phyloP scores from a whole-genome alignment of 2,113 vertebrate species.

The Lipophrys pholis region DNA sequence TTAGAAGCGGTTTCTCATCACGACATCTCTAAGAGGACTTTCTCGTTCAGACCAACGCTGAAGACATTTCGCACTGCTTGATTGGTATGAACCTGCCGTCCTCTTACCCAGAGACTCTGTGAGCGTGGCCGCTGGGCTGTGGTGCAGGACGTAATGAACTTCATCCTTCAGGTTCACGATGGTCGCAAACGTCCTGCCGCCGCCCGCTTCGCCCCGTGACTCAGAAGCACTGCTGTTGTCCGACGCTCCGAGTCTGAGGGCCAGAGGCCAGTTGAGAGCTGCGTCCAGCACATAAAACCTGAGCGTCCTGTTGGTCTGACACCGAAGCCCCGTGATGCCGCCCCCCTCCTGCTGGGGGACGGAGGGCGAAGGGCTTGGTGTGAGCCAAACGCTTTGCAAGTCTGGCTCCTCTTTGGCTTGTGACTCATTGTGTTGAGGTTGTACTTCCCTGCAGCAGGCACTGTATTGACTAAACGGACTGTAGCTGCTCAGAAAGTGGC shows the following conservation, averaged over 20 bases:
- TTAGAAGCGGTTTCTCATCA: too few relatives aligned
- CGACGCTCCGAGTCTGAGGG: slow-evolving; percentile 89
- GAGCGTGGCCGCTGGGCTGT: slow-evolving; percentile 79
- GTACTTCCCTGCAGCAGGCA: slow-evolving; percentile 90
- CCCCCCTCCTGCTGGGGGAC: slow-evolving; percentile 51
- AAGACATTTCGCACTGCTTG: too few relatives aligned
- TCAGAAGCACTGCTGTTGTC: slow-evolving; percentile 70
- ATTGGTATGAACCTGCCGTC: not conserved
- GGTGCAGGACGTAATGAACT: slow-evolving; percentile 92
- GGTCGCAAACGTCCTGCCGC: slow-evolving; percentile 85
- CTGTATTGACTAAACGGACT: slow-evolving; percentile 89
- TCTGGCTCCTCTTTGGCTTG: slow-evolving; percentile 55
- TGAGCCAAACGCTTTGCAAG: not conserved
- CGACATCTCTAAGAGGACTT: too few relatives aligned
- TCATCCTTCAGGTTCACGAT: slow-evolving; percentile 95
- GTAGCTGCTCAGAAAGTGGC: slow-evolving; percentile 87
- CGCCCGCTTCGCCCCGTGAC: slow-evolving; percentile 61
- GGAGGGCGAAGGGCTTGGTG: not conserved
- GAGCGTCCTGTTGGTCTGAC: slow-evolving; percentile 95
- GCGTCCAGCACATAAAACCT: slow-evolving; percentile 94
- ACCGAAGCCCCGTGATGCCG: slow-evolving; percentile 89
- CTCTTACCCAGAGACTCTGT: slow-evolving; percentile 88
- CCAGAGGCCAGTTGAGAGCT: slow-evolving; percentile 92
- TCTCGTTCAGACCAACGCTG: too few relatives aligned
- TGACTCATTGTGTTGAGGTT: slow-evolving; percentile 55